These are phyloP conservation scores for Phyllostomus discolor DNA, from an alignment of 2,113 vertebrate species.

Conservation along the genomic window DNA sequence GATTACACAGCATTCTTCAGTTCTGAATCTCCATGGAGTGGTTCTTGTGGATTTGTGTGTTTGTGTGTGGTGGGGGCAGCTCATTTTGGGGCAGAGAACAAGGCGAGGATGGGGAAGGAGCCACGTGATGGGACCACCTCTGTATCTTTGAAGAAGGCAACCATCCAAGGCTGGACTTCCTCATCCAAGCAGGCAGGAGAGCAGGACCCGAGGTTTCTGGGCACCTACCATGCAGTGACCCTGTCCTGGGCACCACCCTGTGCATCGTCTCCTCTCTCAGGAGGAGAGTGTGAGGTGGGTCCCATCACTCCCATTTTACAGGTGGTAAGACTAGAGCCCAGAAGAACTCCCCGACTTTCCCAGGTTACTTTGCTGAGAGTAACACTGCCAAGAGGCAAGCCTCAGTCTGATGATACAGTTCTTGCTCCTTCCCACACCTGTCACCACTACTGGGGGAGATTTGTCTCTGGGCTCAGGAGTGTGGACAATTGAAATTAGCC, in stretches of 20 bases:
- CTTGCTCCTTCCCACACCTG: not conserved
- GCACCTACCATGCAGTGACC: not conserved
- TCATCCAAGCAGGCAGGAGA: not conserved
- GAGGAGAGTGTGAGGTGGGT: not conserved
- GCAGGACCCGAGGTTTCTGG: not conserved
- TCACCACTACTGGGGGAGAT: not conserved
- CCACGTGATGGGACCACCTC: fast-evolving
- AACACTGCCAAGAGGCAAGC: not conserved
- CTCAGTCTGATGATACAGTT: not conserved
- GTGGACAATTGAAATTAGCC: not conserved
- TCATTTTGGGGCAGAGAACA: not conserved
- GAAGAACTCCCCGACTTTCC: not conserved
- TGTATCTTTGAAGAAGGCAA: not conserved
- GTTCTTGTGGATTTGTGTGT: not conserved
- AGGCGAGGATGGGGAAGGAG: not conserved
- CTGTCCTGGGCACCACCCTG: not conserved
- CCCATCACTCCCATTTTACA: not conserved
- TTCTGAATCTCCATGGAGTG: not conserved
- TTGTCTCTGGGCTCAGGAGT: not conserved
- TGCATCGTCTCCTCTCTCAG: not conserved
- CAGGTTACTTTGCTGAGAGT: not conserved
- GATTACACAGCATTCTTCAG: not conserved
- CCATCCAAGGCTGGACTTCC: not conserved
- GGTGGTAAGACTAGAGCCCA: not conserved
- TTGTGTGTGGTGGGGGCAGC: not conserved